Percentiles rank a stretch among this genome's conserved stretches.
phyloP scores from a whole-genome alignment of 2,888 invertebrate species.

The Apocheima hispidaria region DNA sequence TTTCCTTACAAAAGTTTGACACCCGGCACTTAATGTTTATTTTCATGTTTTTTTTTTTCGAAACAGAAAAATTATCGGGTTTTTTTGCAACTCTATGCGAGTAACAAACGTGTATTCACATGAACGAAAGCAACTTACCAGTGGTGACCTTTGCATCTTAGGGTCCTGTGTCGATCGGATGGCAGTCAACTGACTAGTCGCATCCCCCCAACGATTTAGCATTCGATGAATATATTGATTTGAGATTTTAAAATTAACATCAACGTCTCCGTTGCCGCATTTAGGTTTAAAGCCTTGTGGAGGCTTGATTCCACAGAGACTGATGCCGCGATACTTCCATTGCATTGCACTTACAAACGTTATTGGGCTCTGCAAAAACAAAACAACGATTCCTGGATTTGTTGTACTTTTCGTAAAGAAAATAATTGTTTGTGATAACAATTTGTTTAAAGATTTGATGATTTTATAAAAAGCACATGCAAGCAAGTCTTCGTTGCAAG shows the following conservation, averaged over 20 bases:
- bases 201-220: conserved; percentile 95
- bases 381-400: not conserved
- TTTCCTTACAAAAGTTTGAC: no score
- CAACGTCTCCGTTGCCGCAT: conserved; percentile 93
- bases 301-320: conserved; percentile 95
- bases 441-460: no score
- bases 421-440: no score
- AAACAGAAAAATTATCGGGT: no score
- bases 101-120: not conserved
- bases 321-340: conserved; percentile 60
- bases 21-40: no score
- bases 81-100: no score
- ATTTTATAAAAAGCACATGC: no score
- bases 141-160: conserved; percentile 91
- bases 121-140: conserved; percentile 85
- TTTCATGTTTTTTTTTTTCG: no score
- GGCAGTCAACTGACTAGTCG: conserved; percentile 93
- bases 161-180: conserved; percentile 92
- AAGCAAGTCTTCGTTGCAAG: no score
- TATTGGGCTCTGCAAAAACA: not conserved
- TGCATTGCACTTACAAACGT: not conserved
- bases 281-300: conserved; percentile 91
- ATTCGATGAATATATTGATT: conserved; percentile 96
- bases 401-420: not conserved
- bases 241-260: conserved; percentile 92